Evolutionary conservation across 2,888 invertebrate species (phyloP), one percentile per base, ranked within the genome.

Genomic region (Acrobasis consociella): DNA sequence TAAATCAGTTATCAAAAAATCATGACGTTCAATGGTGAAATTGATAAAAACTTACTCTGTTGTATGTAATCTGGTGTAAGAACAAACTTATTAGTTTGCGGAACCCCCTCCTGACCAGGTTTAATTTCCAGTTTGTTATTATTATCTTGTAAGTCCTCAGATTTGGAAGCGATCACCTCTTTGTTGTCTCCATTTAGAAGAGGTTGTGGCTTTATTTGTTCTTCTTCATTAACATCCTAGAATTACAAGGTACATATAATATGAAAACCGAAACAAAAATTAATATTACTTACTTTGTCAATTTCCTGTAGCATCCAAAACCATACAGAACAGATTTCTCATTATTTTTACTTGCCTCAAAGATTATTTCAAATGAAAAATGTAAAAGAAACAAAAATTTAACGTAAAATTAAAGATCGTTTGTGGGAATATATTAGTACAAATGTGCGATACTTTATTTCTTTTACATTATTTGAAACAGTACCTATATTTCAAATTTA

Each of bases 11-110:
- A 22, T 31, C 7, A 8, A 31, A 31, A 7, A 16, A 56, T 50
- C 58, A 9, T 53, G 1, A 22, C 8, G 2, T 17, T 7, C 38
- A n/a, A 37, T 38, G 31, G 9, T 16, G 11, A 42, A 52, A 37
- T 17, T 13, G 16, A 16, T 22, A n/a, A 46, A 37, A 52, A 94
- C 96, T 95, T 94, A 97, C 98, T 97, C 94, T 98, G 97, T 84
- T 98, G 97, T 73, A 98, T 97, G 81, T 98, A 98, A 87, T 97
- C 97, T 62, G 97, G 97, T 13, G 98, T 98, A 67, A 98, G 94
- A 72, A 97, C 96, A 89, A 98, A 98, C 89, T 97, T 89, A 74
- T 88, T 92, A 77, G 72, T 77, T 68, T 82, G 87, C 9, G 17
- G 7, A 15, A 78, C 69, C 52, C 74, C 81, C 56, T 84, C 86